phyloP scores from a whole-genome alignment of 1,140 invertebrate species.

The Micrasema minimum region DNA sequence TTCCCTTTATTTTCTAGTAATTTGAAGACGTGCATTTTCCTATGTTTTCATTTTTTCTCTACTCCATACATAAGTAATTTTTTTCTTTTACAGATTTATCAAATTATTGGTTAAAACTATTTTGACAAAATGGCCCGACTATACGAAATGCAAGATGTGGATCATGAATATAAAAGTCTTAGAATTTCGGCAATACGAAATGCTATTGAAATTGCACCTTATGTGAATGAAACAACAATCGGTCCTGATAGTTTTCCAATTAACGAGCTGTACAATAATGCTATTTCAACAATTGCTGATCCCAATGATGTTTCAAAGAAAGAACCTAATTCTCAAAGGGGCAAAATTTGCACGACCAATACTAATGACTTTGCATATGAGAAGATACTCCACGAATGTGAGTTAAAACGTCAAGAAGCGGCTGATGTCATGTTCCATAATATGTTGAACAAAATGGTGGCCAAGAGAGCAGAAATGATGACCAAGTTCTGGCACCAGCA shows the following conservation, averaged over 20 bases:
- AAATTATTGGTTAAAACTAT: background rate
- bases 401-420: slow-evolving; percentile 57
- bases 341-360: background rate
- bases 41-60: background rate
- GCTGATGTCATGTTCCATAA: slow-evolving; percentile 58
- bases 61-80: too few relatives aligned
- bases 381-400: slow-evolving; percentile 60
- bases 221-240: slow-evolving; percentile 63
- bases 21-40: too few relatives aligned
- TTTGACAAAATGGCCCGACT: slow-evolving; percentile 34
- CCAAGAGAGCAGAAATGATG: slow-evolving; percentile 58
- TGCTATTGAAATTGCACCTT: slow-evolving; percentile 64
- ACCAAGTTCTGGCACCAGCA: slow-evolving; percentile 60
- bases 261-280: background rate
- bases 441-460: slow-evolving; percentile 60
- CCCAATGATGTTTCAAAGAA: slow-evolving; percentile 34
- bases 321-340: background rate
- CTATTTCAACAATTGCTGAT: background rate
- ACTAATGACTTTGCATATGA: slow-evolving; percentile 55
- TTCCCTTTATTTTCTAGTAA: too few relatives aligned
- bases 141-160: slow-evolving; percentile 23
- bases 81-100: background rate
- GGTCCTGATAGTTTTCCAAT: slow-evolving; percentile 58
- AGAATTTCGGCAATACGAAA: slow-evolving; percentile 63
- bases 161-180: slow-evolving; percentile 51